Conservation (phyloP, 2,797 vertebrate species). For the Ctenochaetus hawaiiensis region DNA sequence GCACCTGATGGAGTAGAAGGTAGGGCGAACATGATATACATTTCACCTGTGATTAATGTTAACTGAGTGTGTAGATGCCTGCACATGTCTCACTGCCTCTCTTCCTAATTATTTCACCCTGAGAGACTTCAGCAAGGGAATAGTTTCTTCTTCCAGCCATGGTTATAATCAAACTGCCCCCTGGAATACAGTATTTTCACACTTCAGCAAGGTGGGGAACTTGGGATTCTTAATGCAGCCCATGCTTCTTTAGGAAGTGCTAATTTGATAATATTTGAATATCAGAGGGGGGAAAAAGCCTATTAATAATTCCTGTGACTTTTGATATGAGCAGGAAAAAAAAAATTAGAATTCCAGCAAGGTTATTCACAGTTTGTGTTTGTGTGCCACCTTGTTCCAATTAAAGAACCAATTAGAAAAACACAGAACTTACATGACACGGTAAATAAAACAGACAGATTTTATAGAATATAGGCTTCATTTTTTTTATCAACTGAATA, state of each 20-base stretch:
- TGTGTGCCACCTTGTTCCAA: neutral
- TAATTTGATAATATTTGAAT: slow-evolving; percentile 83
- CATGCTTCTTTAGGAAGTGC: slow-evolving; percentile 75
- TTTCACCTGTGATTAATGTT: slow-evolving; percentile 62
- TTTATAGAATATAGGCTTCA: neutral
- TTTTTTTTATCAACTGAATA: neutral
- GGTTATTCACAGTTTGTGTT: slow-evolving; percentile 4
- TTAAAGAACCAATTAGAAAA: slow-evolving; percentile 6
- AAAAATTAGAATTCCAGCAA: neutral
- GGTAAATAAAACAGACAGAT: neutral
- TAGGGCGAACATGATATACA: slow-evolving; percentile 59
- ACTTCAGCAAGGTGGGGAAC: slow-evolving; percentile 76
- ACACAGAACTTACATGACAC: neutral
- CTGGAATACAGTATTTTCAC: slow-evolving; percentile 81
- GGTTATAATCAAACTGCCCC: slow-evolving; percentile 79
- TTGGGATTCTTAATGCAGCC: slow-evolving; percentile 76
- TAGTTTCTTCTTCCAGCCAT: slow-evolving; percentile 63
- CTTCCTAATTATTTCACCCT: slow-evolving; percentile 79
- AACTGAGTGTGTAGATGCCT: slow-evolving; percentile 40
- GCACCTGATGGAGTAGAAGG: slow-evolving; percentile 29
- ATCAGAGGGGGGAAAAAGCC: slow-evolving; percentile 51
- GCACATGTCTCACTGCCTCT: slow-evolving; percentile 49
- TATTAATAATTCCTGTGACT: slow-evolving; percentile 74
- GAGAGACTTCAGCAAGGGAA: slow-evolving; percentile 73
- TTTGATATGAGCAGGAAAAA: slow-evolving; percentile 41